These are phyloP conservation scores for Geococcyx californianus DNA, from an alignment of 2,113 vertebrate species.

Conservation along the genomic window DNA sequence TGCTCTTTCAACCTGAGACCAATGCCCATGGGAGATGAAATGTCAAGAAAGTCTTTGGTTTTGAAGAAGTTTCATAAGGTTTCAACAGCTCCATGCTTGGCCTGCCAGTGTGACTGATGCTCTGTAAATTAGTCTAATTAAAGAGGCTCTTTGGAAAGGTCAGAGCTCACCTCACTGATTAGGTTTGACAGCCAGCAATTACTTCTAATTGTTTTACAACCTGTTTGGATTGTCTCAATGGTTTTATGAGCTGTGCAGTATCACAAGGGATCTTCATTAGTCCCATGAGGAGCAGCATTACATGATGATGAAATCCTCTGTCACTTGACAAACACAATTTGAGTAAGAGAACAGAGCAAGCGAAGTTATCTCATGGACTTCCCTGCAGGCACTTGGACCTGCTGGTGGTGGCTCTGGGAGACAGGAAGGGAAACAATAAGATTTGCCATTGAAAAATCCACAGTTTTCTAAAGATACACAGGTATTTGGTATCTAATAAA, in stretches of 20 bases:
- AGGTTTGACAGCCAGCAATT: conserved; percentile 51
- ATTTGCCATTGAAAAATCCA: background rate
- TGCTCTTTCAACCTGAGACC: background rate
- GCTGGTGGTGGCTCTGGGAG: background rate
- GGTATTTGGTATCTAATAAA: background rate
- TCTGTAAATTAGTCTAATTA: background rate
- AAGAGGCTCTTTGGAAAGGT: background rate
- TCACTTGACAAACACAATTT: conserved; percentile 15
- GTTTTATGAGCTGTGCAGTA: conserved; percentile 21
- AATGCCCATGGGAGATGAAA: background rate
- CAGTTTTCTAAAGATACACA: background rate
- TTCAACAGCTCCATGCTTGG: background rate
- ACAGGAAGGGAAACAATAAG: background rate
- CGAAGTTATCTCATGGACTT: background rate
- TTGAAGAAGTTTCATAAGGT: background rate
- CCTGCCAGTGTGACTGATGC: rapidly evolving
- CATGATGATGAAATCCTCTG: background rate
- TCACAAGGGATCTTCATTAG: conserved; percentile 24
- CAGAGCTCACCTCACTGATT: background rate
- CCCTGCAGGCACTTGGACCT: background rate
- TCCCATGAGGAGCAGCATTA: background rate
- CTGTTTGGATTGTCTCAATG: conserved; percentile 51
- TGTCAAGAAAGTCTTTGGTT: background rate
- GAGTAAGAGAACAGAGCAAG: background rate
- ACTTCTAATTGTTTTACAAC: conserved; percentile 55